A percentile compares a stretch with the other conserved stretches of the same genome.
These are phyloP conservation scores for Coregonus sp. DNA, from an alignment of 2,797 vertebrate genomes.

Conservation along the genomic window DNA sequence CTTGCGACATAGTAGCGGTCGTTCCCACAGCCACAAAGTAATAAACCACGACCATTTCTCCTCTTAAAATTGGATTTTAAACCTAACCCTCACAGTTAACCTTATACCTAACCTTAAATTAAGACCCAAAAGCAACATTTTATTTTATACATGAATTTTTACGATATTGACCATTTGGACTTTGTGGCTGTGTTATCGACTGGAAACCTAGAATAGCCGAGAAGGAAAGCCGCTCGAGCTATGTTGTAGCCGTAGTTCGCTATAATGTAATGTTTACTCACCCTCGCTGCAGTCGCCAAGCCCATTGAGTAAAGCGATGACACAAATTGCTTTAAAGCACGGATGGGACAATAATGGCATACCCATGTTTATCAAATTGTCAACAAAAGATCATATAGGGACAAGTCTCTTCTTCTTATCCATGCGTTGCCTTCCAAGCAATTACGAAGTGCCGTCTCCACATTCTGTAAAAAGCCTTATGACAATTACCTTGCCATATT, in stretches of 20 bases:
- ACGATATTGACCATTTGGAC: too few relatives aligned
- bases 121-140: too few relatives aligned
- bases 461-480: conserved; percentile 11
- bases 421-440: conserved; percentile 11
- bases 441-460: conserved; percentile 15
- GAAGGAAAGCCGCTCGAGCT: background rate
- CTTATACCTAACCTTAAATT: too few relatives aligned
- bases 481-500: conserved; percentile 17
- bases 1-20: background rate
- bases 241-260: background rate
- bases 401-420: conserved; percentile 11
- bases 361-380: conserved; percentile 11
- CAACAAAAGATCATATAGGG: background rate
- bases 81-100: too few relatives aligned
- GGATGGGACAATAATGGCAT: conserved; percentile 3
- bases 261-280: conserved; percentile 5
- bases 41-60: too few relatives aligned
- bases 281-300: conserved; percentile 9
- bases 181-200: too few relatives aligned
- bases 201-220: background rate
- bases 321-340: conserved; percentile 5
- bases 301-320: conserved; percentile 8
- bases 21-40: too few relatives aligned
- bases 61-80: too few relatives aligned
- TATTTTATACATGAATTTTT: too few relatives aligned